Conservation (phyloP, 30 jellyfish, hydroid and myxozoan genomes). For the Thelohanellus kitauei region DNA sequence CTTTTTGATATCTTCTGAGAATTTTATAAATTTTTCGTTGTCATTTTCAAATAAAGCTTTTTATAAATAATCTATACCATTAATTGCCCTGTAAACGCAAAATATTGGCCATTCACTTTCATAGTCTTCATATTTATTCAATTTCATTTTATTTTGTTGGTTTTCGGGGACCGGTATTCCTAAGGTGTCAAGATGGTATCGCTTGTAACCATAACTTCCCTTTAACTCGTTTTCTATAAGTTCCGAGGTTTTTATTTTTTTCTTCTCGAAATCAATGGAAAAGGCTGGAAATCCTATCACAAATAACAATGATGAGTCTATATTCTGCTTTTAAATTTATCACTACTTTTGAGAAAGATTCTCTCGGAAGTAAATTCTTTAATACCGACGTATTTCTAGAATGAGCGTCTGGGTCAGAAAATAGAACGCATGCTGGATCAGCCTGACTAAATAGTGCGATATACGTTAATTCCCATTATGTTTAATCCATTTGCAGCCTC, state of each 20-base stretch:
- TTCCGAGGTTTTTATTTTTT: too few species aligned
- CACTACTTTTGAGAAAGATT: conserved; percentile 45
- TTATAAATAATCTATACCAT: conserved; percentile 12
- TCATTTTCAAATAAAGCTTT: too few species aligned
- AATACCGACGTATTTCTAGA: conserved; percentile 27
- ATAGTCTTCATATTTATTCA: conserved; percentile 16
- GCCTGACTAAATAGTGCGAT: conserved; percentile 13
- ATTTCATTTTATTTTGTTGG: not conserved
- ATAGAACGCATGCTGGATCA: conserved; percentile 27
- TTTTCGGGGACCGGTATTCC: conserved; percentile 12
- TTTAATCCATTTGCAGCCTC: conserved; percentile 61
- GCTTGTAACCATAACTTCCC: conserved; percentile 62
- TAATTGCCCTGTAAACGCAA: conserved; percentile 28
- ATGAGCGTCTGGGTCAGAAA: conserved; percentile 80
- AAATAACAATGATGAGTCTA: conserved; percentile 52
- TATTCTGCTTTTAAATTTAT: conserved; percentile 10
- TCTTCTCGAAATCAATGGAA: too few species aligned
- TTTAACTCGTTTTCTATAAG: not conserved
- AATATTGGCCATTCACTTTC: conserved; percentile 94
- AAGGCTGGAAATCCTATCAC: conserved; percentile 63
- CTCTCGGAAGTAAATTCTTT: conserved; percentile 36
- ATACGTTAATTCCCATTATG: conserved; percentile 11
- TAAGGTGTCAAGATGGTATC: conserved; percentile 54
- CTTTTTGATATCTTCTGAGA: too few species aligned
- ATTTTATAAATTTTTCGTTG: too few species aligned